phyloP scores from a whole-genome alignment of 1,140 invertebrate species.

The Drosophila micromelanica region DNA sequence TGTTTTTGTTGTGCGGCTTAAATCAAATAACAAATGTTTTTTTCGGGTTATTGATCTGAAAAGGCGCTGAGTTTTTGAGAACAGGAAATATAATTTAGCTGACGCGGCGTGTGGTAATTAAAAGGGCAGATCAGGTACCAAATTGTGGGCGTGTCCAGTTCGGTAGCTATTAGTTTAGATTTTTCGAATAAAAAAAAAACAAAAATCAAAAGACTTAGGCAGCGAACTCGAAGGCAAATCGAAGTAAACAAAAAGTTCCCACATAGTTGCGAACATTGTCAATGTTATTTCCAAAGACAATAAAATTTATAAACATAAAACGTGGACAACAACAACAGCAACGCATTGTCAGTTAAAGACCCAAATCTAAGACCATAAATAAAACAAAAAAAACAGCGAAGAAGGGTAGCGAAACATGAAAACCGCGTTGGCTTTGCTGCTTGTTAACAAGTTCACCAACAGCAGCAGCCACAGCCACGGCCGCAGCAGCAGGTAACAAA shows the following conservation, averaged over 20 bases:
- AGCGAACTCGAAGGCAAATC: constrained; percentile 57
- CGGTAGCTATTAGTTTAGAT: constrained; percentile 78
- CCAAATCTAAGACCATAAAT: constrained; percentile 80
- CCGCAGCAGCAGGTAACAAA: constrained; percentile 57
- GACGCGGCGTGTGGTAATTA: constrained; percentile 81
- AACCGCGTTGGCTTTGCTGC: constrained; percentile 56
- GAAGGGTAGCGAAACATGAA: constrained; percentile 68
- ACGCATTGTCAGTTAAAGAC: constrained; percentile 41
- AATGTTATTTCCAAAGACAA: constrained; percentile 73
- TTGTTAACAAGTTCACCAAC: constrained; percentile 79
- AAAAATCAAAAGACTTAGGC: constrained; percentile 81
- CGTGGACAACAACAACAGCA: constrained; percentile 28
- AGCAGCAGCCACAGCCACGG: constrained; percentile 16
- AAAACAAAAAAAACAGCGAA: constrained; percentile 27
- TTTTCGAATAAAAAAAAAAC: constrained; percentile 40
- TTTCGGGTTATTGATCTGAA: constrained; percentile 45
- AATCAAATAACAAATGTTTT: constrained; percentile 70
- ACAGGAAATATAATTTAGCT: constrained; percentile 82
- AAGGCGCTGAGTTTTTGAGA: constrained; percentile 58
- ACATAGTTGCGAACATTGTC: constrained; percentile 63
- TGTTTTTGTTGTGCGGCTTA: constrained; percentile 61
- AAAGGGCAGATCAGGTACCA: constrained; percentile 79
- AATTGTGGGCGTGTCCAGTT: constrained; percentile 59
- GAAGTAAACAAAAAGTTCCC: constrained; percentile 57
- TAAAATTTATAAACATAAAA: constrained; percentile 79